phyloP scores from a whole-genome alignment of 1,140 invertebrate species.

The Drosophila nigrodunni region DNA sequence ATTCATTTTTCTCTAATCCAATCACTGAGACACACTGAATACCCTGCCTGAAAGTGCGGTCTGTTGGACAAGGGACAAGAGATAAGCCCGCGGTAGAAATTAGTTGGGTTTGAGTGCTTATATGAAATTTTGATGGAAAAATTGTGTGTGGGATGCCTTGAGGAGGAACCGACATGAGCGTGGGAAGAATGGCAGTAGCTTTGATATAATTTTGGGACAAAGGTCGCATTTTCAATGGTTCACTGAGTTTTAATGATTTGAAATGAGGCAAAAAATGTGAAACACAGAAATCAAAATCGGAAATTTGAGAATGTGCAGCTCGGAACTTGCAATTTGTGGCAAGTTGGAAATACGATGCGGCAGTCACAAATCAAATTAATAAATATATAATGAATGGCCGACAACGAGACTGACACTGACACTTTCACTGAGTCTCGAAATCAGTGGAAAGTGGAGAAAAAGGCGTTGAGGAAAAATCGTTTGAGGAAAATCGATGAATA shows the following conservation, averaged over 20 bases:
- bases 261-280: conserved; percentile 48
- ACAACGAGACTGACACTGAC: neutral
- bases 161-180: neutral
- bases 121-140: conserved; percentile 56
- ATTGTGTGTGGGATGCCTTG: conserved; percentile 25
- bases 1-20: no score
- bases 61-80: conserved; percentile 1
- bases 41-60: neutral
- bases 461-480: neutral
- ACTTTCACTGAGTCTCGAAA: neutral
- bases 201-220: conserved; percentile 56
- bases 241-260: conserved; percentile 76
- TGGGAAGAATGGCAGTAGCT: conserved; percentile 6
- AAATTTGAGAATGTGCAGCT: neutral
- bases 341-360: conserved; percentile 9
- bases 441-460: neutral
- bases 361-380: conserved; percentile 61
- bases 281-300: neutral
- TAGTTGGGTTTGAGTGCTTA: conserved; percentile 47
- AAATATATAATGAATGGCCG: conserved; percentile 46
- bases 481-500: conserved; percentile 58
- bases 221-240: conserved; percentile 64
- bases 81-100: conserved; percentile 41
- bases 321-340: conserved; percentile 7
- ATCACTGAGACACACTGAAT: neutral